Evolutionary conservation across 1,140 invertebrate species (phyloP), one percentile per base, ranked within the genome.

Genomic region (Myzus persicae): DNA sequence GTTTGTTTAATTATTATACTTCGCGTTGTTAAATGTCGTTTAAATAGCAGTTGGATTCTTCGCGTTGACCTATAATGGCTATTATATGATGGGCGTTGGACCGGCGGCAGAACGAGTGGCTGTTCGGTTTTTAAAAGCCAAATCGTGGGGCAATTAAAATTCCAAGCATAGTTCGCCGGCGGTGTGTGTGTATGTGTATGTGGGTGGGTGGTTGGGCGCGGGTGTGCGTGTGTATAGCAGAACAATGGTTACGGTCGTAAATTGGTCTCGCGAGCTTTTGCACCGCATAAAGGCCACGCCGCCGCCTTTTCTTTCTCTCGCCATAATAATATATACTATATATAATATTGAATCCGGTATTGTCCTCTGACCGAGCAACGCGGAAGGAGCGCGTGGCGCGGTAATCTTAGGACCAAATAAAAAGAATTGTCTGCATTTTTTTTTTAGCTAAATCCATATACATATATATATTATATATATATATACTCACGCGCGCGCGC

Each of bases 71-170:
- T 89, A 9, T 89, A 89, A 89, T 36, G n/a, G 46, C n/a, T 38
- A 89, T 89, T 54, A 40, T 89, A 54, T 54, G n/a, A 89, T 24
- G 44, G 11, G 40, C 1, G 36, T 48, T 46, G 44, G 31, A n/a
- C 85, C 87, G 88, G 38, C n/a, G 46, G 44, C 6, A 9, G 46
- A 24, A 7, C 44, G 85, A 88, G 85, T 48, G n/a, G 44, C 18
- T 31, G 20, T 20, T 89, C 88, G 36, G 88, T 89, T 89, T 89
- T 89, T 89, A 89, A 89, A 54, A 89, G 88, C 88, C 36, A 54
- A 89, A 89, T 54, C 88, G 88, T 20, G 11, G 84, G 40, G 24
- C 48, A 89, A 89, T 89, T 89, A 89, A 89, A 89, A 89, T 89
- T 89, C 88, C 88, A 22, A 8, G 36, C 88, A 89, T 89, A 89